Evolutionary conservation across 2,888 invertebrate genomes (phyloP).

Genomic region (Harmothoe impar): DNA sequence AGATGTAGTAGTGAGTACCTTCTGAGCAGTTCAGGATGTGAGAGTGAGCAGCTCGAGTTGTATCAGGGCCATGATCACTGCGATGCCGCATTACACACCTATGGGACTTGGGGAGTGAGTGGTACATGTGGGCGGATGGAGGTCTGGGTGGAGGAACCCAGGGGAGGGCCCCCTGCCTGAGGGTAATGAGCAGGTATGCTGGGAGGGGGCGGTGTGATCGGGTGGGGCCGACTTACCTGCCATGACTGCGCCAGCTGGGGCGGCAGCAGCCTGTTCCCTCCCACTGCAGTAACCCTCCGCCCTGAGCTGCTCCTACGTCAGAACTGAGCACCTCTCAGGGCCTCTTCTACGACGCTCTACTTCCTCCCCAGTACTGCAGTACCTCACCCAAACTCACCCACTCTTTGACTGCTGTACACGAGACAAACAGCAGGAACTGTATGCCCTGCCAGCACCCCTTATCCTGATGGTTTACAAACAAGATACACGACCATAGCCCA

Average conservation of each 20-base stretch:
- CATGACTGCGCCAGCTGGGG: neutral
- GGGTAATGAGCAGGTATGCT: neutral
- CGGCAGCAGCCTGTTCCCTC: neutral
- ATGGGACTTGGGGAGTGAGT: no score
- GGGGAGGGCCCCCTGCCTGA: no score
- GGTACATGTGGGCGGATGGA: no score
- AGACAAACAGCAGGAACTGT: neutral
- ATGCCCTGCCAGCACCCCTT: neutral
- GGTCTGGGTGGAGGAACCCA: no score
- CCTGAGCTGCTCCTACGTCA: neutral
- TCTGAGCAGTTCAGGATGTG: no score
- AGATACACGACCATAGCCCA: no score
- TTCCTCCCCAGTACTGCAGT: neutral
- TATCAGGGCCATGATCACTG: no score
- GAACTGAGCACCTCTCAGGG: conserved; percentile 35
- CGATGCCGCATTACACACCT: no score
- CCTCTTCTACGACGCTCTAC: neutral
- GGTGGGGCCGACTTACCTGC: neutral
- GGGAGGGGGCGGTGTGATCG: neutral
- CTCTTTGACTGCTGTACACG: neutral
- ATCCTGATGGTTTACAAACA: neutral
- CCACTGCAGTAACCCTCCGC: neutral
- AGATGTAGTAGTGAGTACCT: no score
- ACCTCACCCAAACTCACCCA: neutral
- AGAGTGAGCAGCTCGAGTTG: no score